Evolutionary conservation across 2,888 invertebrate species (phyloP).

Genomic region (Trachelus stipa): DNA sequence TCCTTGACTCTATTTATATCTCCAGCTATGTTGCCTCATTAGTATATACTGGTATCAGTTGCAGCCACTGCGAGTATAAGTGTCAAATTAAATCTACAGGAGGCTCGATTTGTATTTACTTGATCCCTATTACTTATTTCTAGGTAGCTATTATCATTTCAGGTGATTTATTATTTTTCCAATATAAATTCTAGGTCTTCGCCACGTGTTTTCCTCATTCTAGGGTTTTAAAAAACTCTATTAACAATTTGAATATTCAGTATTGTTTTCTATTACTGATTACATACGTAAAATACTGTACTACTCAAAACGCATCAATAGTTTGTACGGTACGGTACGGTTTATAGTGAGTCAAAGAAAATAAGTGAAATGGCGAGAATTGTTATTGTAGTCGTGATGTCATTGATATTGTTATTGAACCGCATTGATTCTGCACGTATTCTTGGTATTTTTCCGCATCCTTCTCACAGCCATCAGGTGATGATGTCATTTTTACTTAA

Average conservation of each 20-base stretch:
- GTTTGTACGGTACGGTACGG: not conserved
- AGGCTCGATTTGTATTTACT: not conserved
- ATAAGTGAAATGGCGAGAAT: not conserved
- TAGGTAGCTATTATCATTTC: not conserved
- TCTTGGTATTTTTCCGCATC: conserved; percentile 39
- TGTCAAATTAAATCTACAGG: not conserved
- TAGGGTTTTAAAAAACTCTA: not conserved
- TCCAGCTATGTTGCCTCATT: not conserved
- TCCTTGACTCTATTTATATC: not conserved
- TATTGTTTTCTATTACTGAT: not conserved
- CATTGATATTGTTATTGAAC: not conserved
- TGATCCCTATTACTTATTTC: not conserved
- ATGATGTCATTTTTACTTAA: not conserved
- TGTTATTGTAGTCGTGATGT: not conserved
- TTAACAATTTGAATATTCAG: not conserved
- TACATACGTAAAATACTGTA: not conserved
- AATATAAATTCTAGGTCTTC: not conserved
- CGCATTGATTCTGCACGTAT: conserved; percentile 30
- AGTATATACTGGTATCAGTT: not conserved
- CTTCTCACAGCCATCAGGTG: conserved; percentile 47
- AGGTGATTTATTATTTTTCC: not conserved
- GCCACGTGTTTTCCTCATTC: not conserved
- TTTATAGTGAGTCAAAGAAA: not conserved
- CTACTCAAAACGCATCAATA: not conserved
- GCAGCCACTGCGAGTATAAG: not conserved